Evolutionary conservation across 1,140 invertebrate genomes (phyloP), one percentile per base, ranked within the genome.

Genomic region (Colletes latitarsis): DNA sequence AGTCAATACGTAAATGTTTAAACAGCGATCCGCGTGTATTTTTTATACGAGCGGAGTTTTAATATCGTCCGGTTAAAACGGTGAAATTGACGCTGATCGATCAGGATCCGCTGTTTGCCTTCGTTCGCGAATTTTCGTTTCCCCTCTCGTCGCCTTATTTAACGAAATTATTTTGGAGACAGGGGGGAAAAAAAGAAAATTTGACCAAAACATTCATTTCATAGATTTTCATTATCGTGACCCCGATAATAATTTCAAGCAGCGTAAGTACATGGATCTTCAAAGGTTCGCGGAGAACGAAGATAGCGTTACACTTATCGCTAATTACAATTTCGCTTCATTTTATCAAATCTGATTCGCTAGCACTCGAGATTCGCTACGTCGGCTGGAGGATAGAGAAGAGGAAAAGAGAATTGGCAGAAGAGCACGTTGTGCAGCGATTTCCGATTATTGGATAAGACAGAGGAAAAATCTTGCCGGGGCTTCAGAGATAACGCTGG

Each of bases 401-500:
- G 6, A 17, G 14, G n/a, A 14, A 78, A 30, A 64, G 15, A n/a
- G 52, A 21, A 64, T 19, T 52, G 60, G 39, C 8, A 1, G 6
- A 21, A 14, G 52, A 39, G 21, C 58, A 55, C 57, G 46, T 60
- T 75, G 53, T 52, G 63, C 84, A 63, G 55, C 46, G 80, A 80
- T 82, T 82, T 76, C 63, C 73, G 57, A 78, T 85, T 82, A 77
- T 78, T 77, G 67, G 57, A 81, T 77, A 55, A 86, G 67, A 77
- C 17, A 15, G 52, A 53, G 49, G 63, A 46, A 68, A 57, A 68
- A 76, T 58, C 63, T 57, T 71, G 15, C 12, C 9, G 43, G 8
- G 17, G 49, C 60, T 80, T 69, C 21, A 14, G 67, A 58, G 78
- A 82, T 85, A 87, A 86, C 85, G 69, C 63, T 53, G 10, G 21